Evolutionary conservation across 2,113 vertebrate genomes (phyloP).

Genomic region (Leptocoma aspasia): DNA sequence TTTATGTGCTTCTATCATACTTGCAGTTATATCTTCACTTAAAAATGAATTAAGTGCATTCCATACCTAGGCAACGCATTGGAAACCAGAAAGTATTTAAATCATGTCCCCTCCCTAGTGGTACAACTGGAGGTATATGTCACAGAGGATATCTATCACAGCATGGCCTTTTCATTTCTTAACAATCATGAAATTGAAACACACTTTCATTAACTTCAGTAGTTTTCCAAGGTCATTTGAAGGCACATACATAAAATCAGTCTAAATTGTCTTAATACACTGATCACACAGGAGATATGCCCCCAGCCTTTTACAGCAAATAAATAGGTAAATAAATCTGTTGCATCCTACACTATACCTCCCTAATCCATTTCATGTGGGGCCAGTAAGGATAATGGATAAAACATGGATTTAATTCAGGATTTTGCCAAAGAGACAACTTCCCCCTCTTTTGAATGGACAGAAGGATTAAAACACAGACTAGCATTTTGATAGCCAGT

Average conservation of each 20-base stretch:
- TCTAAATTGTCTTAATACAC: background rate
- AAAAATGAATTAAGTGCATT: background rate
- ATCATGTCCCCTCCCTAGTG: slow-evolving; percentile 35
- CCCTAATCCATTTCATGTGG: background rate
- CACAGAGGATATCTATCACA: background rate
- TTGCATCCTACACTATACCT: background rate
- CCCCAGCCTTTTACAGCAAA: background rate
- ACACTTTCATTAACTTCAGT: slow-evolving; percentile 16
- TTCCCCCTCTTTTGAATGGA: background rate
- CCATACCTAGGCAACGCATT: background rate
- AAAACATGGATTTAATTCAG: background rate
- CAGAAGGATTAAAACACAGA: slow-evolving; percentile 22
- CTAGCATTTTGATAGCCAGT: slow-evolving; percentile 3
- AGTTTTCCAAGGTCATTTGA: slow-evolving; percentile 38
- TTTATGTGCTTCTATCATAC: background rate
- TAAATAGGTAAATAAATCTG: slow-evolving; percentile 23
- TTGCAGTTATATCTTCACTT: background rate
- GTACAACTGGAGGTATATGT: slow-evolving; percentile 48
- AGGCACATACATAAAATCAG: background rate
- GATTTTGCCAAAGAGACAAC: background rate
- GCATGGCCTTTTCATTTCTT: slow-evolving; percentile 40
- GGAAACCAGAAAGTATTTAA: slow-evolving; percentile 18
- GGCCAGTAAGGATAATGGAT: background rate
- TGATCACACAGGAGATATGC: background rate
- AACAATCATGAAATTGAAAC: background rate